Evolutionary conservation across 2,113 vertebrate species (phyloP), one percentile per base, ranked within the genome.

Genomic region (Cyprinodon brontotheroides): DNA sequence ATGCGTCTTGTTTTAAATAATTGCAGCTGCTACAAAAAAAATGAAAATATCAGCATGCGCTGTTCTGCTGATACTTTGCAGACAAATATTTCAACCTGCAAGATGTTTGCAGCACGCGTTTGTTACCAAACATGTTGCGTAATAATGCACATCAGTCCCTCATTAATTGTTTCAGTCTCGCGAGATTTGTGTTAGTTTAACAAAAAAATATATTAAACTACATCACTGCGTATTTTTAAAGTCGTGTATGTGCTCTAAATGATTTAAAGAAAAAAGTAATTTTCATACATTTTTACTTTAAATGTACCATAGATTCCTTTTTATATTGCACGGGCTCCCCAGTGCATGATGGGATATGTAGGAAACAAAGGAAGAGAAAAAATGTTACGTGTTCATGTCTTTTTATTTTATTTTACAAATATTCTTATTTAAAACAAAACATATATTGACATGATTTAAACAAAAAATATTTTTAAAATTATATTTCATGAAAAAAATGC

Each of bases 301-400:
- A 7, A 7, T 4, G 17, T 2, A 53, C 17, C 17, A 7, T 7
- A 53, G 50, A 53, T 17, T 53, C 3, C 5, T 50, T 14, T 20
- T 57, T 57, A 8, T 8, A 20, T 9, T 11, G 43, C 9, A 45
- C 9, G 2, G 43, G 43, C 20, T 43, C 4, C 7, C 7, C 9
- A 6, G 63, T 77, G 82, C 72, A 76, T 90, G 41, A 47, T 82
- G 89, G 91, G 88, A 91, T 17, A 38, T 89, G 89, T 82, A 87
- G 84, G 72, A 57, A n/a, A 57, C n/a, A 3, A 57, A n/a, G 15
- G 29, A 29, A 0, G 10, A 47, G n/a, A 1, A 61, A 3, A 13
- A 0, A 29, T 38, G 1, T 65, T 11, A 70, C 1, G 1, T 61
- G 73, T 45, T 64, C 3, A n/a, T 63, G 5, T 17, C 4, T 8